phyloP scores from a whole-genome alignment of 2,888 invertebrate species.

The Perithous albicinctus region DNA sequence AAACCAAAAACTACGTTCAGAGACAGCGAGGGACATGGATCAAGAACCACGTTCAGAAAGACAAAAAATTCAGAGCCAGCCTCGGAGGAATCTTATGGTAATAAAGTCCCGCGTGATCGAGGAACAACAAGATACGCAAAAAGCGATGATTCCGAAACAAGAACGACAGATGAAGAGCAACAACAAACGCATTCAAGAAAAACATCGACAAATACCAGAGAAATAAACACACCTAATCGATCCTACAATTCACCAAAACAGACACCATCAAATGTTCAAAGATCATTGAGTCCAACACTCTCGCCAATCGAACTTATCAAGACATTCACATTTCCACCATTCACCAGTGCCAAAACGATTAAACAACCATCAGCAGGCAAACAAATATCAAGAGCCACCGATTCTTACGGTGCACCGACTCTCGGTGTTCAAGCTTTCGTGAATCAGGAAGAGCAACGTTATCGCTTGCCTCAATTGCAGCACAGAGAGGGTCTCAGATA shows the following conservation, averaged over 20 bases:
- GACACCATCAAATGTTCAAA: not conserved
- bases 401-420: slow-evolving; percentile 33
- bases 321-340: slow-evolving; percentile 67
- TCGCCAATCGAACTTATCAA: slow-evolving; percentile 65
- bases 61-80: slow-evolving; percentile 44
- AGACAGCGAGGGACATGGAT: slow-evolving; percentile 69
- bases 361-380: too few relatives aligned
- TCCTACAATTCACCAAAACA: slow-evolving; percentile 1
- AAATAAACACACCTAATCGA: not conserved
- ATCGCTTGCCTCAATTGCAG: slow-evolving; percentile 23
- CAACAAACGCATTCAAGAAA: slow-evolving; percentile 60
- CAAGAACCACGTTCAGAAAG: slow-evolving; percentile 38
- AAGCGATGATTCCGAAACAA: slow-evolving; percentile 50
- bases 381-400: slow-evolving; percentile 56
- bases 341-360: slow-evolving; percentile 69
- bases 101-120: slow-evolving; percentile 67
- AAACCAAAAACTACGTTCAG: slow-evolving; percentile 42
- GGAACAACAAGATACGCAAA: slow-evolving; percentile 65
- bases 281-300: not conserved
- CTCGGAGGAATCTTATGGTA: slow-evolving; percentile 69
- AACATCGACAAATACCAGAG: slow-evolving; percentile 24
- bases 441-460: not conserved
- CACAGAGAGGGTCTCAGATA: slow-evolving; percentile 33
- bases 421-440: slow-evolving; percentile 23
- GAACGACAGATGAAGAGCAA: slow-evolving; percentile 43